A percentile compares a stretch with the other conserved stretches of the same genome.
Conservation (phyloP, 2,797 vertebrate genomes). For the Gymnothorax javanicus region DNA sequence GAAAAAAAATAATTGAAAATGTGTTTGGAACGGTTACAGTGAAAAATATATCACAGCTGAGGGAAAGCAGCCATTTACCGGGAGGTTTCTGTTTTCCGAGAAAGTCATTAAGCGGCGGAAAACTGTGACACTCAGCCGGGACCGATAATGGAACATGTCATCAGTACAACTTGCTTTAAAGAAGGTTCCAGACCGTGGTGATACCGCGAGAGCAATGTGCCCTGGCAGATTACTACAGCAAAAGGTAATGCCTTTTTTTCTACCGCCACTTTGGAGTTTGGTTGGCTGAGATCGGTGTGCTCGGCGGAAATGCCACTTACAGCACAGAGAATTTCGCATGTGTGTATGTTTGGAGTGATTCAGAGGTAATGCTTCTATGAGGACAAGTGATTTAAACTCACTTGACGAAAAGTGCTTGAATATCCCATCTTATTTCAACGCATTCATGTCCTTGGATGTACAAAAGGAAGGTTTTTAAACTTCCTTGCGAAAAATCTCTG, state of each 20-base stretch:
- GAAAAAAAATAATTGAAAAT: conserved; percentile 22
- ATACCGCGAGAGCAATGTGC: background rate
- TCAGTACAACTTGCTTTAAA: conserved; percentile 8
- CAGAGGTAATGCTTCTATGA: background rate
- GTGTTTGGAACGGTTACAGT: background rate
- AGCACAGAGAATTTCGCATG: background rate
- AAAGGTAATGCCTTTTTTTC: background rate
- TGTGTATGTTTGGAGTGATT: background rate
- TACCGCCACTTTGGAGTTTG: background rate
- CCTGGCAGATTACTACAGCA: background rate
- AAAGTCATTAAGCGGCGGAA: conserved; percentile 13
- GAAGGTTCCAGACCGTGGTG: background rate
- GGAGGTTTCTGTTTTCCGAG: background rate
- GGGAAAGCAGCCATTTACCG: conserved; percentile 9
- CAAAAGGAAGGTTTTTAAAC: no score
- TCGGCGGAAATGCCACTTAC: background rate
- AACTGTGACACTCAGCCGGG: background rate
- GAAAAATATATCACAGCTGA: conserved; percentile 7
- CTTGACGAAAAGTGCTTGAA: no score
- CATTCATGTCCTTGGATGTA: no score
- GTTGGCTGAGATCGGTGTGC: background rate
- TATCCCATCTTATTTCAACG: no score
- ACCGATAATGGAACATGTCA: background rate
- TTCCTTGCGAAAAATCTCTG: no score
- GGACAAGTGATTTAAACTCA: no score